phyloP scores from a whole-genome alignment of 2,888 invertebrate genomes.

The Marronus borbonicus region DNA sequence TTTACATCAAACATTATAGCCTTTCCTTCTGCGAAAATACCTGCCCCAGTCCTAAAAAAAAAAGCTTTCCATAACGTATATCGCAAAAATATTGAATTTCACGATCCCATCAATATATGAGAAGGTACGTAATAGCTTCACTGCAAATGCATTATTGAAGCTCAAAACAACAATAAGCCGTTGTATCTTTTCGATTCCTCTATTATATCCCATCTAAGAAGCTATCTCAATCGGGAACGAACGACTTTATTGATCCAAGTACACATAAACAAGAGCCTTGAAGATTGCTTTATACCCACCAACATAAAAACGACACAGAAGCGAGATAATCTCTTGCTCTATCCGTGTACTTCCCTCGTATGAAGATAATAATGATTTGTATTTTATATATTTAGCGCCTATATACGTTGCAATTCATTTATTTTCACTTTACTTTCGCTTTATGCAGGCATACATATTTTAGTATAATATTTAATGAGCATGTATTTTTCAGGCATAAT shows the following conservation, averaged over 20 bases:
- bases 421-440: no score
- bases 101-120: not conserved
- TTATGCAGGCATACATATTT: no score
- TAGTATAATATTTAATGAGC: no score
- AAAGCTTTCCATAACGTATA: not conserved
- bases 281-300: conserved; percentile 36
- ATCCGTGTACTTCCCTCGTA: not conserved
- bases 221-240: conserved; percentile 35
- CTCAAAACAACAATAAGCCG: conserved; percentile 24
- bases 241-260: conserved; percentile 41
- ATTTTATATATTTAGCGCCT: no score
- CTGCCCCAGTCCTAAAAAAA: not conserved
- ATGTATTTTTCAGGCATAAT: no score
- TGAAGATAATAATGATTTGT: not conserved
- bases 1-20: no score
- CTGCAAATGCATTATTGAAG: conserved; percentile 23
- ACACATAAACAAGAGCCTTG: conserved; percentile 33
- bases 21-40: not conserved
- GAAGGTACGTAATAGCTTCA: conserved; percentile 6
- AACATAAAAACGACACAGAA: conserved; percentile 32
- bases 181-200: conserved; percentile 30
- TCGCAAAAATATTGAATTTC: not conserved
- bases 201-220: conserved; percentile 12
- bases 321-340: not conserved
- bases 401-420: no score